phyloP scores from a whole-genome alignment of 2,797 vertebrate genomes.

The Setipinna tenuifilis region DNA sequence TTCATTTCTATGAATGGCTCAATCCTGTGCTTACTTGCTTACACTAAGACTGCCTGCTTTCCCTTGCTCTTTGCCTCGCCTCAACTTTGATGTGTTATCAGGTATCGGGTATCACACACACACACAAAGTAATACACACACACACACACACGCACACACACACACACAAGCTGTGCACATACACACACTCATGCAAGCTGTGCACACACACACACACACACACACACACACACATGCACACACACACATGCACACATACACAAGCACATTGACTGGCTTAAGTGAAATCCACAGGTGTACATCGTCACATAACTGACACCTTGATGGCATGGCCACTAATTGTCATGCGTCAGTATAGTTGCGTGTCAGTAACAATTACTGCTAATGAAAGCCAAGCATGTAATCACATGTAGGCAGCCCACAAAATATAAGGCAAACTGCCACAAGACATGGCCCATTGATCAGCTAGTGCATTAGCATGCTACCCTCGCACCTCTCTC shows the following conservation, averaged over 20 bases:
- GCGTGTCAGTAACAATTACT: not conserved
- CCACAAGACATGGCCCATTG: constrained; percentile 19
- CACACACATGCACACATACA: not conserved
- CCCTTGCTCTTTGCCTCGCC: not conserved
- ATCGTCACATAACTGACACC: not conserved
- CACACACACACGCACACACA: not conserved
- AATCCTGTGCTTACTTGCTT: not conserved
- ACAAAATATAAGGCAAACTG: not conserved
- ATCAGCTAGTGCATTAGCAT: not conserved
- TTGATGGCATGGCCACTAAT: not conserved
- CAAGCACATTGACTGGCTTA: not conserved
- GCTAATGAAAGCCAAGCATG: not conserved
- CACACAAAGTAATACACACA: too few relatives aligned
- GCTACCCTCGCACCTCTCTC: not conserved
- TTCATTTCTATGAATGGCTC: constrained; percentile 23
- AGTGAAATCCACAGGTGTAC: not conserved
- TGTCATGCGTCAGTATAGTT: not conserved
- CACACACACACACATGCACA: not conserved
- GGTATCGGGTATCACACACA: not conserved
- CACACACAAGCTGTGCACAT: not conserved
- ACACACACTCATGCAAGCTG: too few relatives aligned
- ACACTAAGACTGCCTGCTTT: not conserved
- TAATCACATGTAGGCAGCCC: constrained; percentile 18
- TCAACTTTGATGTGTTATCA: not conserved
- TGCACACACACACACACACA: too few relatives aligned